Conservation (phyloP, 1,140 invertebrate species). For the Cherax quadricarinatus region DNA sequence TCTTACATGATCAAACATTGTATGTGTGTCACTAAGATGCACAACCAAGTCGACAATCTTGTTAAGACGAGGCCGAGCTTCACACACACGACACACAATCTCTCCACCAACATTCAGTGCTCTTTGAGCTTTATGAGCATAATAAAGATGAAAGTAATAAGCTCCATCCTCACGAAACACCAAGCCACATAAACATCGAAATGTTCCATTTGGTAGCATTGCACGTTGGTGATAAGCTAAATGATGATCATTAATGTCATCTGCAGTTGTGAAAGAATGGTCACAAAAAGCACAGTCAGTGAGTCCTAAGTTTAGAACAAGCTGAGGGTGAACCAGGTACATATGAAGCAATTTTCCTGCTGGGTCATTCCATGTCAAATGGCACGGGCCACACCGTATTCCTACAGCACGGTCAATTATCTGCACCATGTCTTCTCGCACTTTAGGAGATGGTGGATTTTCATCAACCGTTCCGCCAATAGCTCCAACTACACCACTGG, state of each 20-base stretch:
- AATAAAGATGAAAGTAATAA: constrained; percentile 73
- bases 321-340: constrained; percentile 71
- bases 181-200: constrained; percentile 72
- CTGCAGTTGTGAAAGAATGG: constrained; percentile 66
- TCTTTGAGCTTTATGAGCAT: constrained; percentile 72
- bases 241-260: constrained; percentile 72
- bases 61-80: constrained; percentile 65
- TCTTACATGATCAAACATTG: constrained; percentile 73
- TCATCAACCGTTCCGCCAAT: constrained; percentile 52
- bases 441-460: constrained; percentile 40
- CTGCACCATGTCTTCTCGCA: constrained; percentile 62
- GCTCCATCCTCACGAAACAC: constrained; percentile 72
- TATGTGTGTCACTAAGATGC: constrained; percentile 72
- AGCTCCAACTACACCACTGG: constrained; percentile 62
- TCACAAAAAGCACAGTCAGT: constrained; percentile 71
- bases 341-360: constrained; percentile 70
- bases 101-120: constrained; percentile 69
- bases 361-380: constrained; percentile 56
- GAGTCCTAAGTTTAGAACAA: constrained; percentile 70
- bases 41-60: constrained; percentile 72
- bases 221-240: constrained; percentile 67
- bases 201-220: constrained; percentile 65
- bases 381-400: constrained; percentile 64
- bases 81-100: constrained; percentile 72
- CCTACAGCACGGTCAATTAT: constrained; percentile 66